Evolutionary conservation across 2,113 vertebrate species (phyloP).

Genomic region (Halichoerus grypus): DNA sequence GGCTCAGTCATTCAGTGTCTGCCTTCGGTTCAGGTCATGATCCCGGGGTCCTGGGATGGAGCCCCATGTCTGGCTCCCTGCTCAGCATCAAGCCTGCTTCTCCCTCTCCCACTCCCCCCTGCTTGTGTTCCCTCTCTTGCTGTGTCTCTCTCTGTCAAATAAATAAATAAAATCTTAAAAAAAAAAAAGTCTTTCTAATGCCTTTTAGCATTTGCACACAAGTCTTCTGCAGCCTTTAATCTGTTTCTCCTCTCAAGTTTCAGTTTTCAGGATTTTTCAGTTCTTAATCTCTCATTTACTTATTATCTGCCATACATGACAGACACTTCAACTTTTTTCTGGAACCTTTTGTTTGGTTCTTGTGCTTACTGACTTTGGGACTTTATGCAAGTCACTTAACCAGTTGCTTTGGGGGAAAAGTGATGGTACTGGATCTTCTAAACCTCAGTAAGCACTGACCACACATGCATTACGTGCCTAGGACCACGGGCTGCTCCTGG

Average conservation of each 20-base stretch:
- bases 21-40: no score
- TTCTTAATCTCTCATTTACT: neutral
- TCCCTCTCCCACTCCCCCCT: no score
- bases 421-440: neutral
- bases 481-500: neutral
- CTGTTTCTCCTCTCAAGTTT: neutral
- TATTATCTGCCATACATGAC: neutral
- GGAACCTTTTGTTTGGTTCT: slow-evolving; percentile 4
- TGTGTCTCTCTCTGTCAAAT: no score
- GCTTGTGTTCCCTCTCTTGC: no score
- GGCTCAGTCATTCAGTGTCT: no score
- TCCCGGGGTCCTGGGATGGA: no score
- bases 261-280: neutral
- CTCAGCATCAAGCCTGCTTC: no score
- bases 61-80: no score
- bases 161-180: no score
- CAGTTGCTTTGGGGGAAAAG: neutral
- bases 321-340: neutral
- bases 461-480: neutral
- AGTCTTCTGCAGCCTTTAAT: neutral
- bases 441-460: neutral
- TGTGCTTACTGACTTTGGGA: neutral
- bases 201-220: neutral
- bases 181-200: neutral
- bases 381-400: neutral